A percentile compares a stretch with the other conserved stretches of the same genome.
Evolutionary conservation across 1,140 invertebrate genomes (phyloP).

Genomic region (Drosophila nigrodunni): DNA sequence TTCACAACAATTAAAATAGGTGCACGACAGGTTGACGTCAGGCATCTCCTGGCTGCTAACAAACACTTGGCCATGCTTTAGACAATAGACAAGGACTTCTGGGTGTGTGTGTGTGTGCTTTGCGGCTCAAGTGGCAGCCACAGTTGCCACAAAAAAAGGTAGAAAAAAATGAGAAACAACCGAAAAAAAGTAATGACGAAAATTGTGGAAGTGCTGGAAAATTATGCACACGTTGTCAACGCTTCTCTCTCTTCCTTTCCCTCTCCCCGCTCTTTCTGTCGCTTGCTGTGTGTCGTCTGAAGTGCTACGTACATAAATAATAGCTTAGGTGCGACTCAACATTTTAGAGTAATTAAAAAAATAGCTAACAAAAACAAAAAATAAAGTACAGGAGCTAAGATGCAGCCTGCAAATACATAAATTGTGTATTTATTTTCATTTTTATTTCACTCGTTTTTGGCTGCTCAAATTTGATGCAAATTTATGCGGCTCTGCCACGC

Average conservation of each 20-base stretch:
- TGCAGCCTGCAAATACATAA: slow-evolving; percentile 60
- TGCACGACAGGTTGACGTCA: slow-evolving; percentile 61
- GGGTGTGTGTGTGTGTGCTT: slow-evolving; percentile 41
- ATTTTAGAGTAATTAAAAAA: slow-evolving; percentile 84
- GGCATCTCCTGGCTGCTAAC: slow-evolving; percentile 64
- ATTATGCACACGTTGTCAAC: slow-evolving; percentile 74
- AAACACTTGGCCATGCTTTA: slow-evolving; percentile 82
- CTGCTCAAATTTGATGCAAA: slow-evolving; percentile 70
- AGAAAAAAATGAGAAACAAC: slow-evolving; percentile 60
- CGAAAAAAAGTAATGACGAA: slow-evolving; percentile 79
- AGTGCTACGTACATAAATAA: slow-evolving; percentile 65
- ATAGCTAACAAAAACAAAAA: slow-evolving; percentile 41
- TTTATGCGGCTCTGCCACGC: slow-evolving; percentile 61
- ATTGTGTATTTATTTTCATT: slow-evolving; percentile 52
- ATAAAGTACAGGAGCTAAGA: slow-evolving; percentile 65
- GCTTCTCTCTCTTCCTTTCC: slow-evolving; percentile 14
- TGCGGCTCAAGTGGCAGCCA: slow-evolving; percentile 79
- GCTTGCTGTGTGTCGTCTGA: neutral
- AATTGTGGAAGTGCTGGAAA: slow-evolving; percentile 79
- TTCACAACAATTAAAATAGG: slow-evolving; percentile 78
- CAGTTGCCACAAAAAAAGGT: slow-evolving; percentile 49
- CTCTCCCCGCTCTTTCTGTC: slow-evolving; percentile 39
- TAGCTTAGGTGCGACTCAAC: slow-evolving; percentile 69
- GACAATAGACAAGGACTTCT: slow-evolving; percentile 78
- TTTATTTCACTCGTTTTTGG: slow-evolving; percentile 23